Evolutionary conservation across 2,797 vertebrate species (phyloP).

Genomic region (Oreochromis mossambicus): DNA sequence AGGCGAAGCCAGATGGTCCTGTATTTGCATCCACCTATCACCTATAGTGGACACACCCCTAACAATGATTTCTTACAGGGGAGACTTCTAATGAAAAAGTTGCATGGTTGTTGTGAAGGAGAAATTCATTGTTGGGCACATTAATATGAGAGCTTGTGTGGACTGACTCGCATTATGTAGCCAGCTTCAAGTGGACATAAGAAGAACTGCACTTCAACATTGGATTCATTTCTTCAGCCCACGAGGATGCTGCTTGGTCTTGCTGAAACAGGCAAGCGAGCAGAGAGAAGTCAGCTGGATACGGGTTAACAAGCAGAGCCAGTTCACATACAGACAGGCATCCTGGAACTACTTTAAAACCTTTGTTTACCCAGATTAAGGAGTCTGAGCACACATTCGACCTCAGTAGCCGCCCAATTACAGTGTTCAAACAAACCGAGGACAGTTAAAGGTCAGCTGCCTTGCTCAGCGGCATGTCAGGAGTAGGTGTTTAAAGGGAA

Average conservation of each 20-base stretch:
- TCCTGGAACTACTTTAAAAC: neutral
- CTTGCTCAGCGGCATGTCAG: neutral
- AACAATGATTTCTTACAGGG: neutral
- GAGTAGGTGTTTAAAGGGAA: neutral
- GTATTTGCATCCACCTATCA: neutral
- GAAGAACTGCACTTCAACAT: neutral
- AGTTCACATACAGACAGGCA: neutral
- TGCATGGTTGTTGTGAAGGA: neutral
- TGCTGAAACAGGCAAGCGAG: neutral
- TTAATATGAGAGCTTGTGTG: neutral
- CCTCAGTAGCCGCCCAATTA: neutral
- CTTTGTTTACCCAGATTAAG: neutral
- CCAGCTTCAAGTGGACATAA: neutral
- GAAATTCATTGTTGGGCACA: neutral
- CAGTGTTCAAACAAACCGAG: neutral
- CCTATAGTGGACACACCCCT: accelerated
- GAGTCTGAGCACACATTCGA: neutral
- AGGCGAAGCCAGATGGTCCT: neutral
- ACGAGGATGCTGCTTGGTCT: neutral
- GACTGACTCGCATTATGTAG: accelerated
- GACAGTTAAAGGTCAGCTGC: neutral
- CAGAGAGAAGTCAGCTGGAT: neutral
- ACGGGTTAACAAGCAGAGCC: neutral
- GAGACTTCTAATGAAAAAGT: neutral
- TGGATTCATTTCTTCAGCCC: neutral